Base-by-base conservation (phyloP, 2,113 vertebrate species). In the Ceuthmochares aereus region DNA sequence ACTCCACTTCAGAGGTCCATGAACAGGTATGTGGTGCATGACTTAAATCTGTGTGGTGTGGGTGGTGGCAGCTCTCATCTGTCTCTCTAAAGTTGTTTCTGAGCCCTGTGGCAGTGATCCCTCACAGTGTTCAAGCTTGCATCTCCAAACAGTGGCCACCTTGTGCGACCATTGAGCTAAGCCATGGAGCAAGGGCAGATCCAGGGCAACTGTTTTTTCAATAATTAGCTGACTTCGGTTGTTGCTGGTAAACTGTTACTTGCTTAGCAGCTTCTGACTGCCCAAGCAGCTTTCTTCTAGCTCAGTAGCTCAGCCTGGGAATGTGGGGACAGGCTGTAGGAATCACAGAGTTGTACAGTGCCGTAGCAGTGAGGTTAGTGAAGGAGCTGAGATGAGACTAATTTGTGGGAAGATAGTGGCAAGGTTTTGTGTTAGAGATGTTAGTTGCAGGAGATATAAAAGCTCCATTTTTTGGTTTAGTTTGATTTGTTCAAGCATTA, bases 291-390 rank as follows among this genome's bases (percentile, higher is more conserved):
- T 20, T n/a, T 34, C 23, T 34, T 40, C 27, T 23, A 27, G 4
- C 40, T 34, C 51, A 30, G 51, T 64, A 64, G 14, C 10, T 17
- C 34, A 56, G 23, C 7, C 37, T 0, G 1, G 34, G 55, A 12
- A 0, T 45, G 1, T 1, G 0, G 10, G 7, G 20, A 36, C 49
- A 49, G 23, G 25, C 29, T 56, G 15, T 14, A 34, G n/a, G 40
- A 49, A 14, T 17, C 1, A 1, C 6, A 37, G 14, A 15, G 51
- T 13, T 36, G 10, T 14, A 18, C 1, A 0, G 17, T 12, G 43
- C 34, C 16, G 22, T 34, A 34, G 10, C 20, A 66, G 13, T 25
- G 51, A 36, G 16, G 51, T 15, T 56, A 49, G 43, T 2, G 3
- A 42, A 49, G 42, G 42, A 10, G 47, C 21, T 21, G 47, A 22